Percentiles rank a stretch among this genome's conserved stretches.
phyloP scores from a whole-genome alignment of 92 coral and sea anemone genomes.

The Phymanthus crucifer region DNA sequence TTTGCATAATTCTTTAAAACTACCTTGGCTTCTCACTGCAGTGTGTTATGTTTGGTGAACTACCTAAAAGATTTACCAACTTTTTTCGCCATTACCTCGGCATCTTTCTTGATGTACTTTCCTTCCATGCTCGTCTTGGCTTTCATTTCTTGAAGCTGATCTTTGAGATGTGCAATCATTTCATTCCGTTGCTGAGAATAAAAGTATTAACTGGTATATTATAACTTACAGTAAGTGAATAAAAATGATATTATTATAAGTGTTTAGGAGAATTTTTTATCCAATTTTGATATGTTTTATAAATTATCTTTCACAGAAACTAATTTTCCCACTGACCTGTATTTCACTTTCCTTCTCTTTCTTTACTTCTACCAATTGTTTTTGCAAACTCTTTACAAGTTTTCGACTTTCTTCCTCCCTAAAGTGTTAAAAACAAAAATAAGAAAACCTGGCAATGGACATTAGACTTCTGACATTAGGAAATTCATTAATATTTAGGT shows the following conservation, averaged over 20 bases:
- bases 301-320: not conserved
- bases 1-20: too few species aligned
- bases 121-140: constrained; percentile 99
- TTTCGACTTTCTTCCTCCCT: constrained; percentile 99
- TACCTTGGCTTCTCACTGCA: too few species aligned
- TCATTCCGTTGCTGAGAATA: constrained; percentile 89
- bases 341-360: constrained; percentile 96
- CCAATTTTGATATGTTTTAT: too few species aligned
- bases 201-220: not conserved
- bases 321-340: constrained; percentile 61
- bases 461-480: too few species aligned
- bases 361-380: constrained; percentile 89
- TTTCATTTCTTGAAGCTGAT: constrained; percentile 99
- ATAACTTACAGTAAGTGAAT: not conserved
- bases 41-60: not conserved
- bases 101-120: constrained; percentile 97
- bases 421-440: not conserved
- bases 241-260: not conserved
- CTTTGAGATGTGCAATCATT: constrained; percentile 99
- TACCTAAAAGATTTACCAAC: not conserved
- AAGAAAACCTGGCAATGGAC: too few species aligned
- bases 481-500: too few species aligned
- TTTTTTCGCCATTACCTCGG: constrained; percentile 66
- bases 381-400: constrained; percentile 88
- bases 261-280: not conserved